Conservation (phyloP, 2,888 invertebrate genomes). For the Plebejus argus region DNA sequence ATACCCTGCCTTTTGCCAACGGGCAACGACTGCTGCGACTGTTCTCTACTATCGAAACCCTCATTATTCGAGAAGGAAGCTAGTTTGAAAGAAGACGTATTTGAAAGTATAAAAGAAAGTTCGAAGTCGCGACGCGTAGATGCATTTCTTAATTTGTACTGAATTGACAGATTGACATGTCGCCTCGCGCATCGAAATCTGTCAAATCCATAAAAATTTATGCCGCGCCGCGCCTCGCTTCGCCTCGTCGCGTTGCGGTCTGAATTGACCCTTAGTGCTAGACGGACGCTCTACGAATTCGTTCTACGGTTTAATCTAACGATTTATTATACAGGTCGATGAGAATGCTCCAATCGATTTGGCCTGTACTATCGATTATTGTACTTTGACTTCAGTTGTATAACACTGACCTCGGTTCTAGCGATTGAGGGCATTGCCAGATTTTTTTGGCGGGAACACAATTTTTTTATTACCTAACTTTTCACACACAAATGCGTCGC, state of each 20-base stretch:
- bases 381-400: conserved; percentile 29
- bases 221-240: no score
- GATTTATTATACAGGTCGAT: neutral
- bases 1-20: no score
- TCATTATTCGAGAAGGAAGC: neutral
- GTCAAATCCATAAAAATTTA: no score
- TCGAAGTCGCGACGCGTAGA: no score
- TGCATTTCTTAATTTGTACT: no score
- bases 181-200: no score
- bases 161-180: no score
- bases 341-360: conserved; percentile 3
- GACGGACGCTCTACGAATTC: neutral
- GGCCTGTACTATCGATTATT: neutral
- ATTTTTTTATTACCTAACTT: conserved; percentile 1
- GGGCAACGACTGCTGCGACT: neutral
- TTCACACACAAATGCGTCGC: neutral
- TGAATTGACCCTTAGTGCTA: no score
- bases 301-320: neutral
- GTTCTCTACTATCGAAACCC: neutral
- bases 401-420: conserved; percentile 20
- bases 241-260: no score
- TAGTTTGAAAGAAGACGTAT: neutral
- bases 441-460: conserved; percentile 15
- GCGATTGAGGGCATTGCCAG: conserved; percentile 1
- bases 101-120: neutral